phyloP scores from a whole-genome alignment of 2,797 vertebrate species.

The Cynodonichthys magdalenae region DNA sequence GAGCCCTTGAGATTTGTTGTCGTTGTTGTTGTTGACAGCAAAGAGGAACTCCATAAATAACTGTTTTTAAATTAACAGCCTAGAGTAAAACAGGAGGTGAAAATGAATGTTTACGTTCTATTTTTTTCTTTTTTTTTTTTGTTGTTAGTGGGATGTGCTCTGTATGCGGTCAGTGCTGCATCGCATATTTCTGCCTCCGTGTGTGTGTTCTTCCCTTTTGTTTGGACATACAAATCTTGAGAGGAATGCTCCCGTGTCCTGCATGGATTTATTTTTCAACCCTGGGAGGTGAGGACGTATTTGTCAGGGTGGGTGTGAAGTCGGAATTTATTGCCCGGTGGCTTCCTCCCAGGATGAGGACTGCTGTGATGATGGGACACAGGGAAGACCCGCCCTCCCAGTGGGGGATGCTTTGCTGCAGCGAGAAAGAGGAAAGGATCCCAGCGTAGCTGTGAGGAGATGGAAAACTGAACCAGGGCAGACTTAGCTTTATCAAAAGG shows the following conservation, averaged over 20 bases:
- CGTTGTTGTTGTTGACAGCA: too few relatives aligned
- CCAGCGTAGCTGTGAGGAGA: slow-evolving; percentile 62
- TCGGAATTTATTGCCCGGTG: slow-evolving; percentile 83
- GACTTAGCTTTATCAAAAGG: slow-evolving; percentile 18
- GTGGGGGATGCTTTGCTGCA: slow-evolving; percentile 63
- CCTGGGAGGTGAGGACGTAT: slow-evolving; percentile 72
- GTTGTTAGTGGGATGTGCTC: slow-evolving; percentile 21
- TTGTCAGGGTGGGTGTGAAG: slow-evolving; percentile 88
- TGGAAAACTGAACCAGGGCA: slow-evolving; percentile 58
- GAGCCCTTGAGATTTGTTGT: too few relatives aligned
- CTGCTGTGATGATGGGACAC: slow-evolving; percentile 71
- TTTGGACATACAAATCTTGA: slow-evolving; percentile 40
- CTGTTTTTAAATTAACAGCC: slow-evolving; percentile 1
- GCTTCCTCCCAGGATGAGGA: slow-evolving; percentile 85
- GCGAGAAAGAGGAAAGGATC: slow-evolving; percentile 70
- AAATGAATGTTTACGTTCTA: slow-evolving; percentile 34
- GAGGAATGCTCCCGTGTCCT: slow-evolving; percentile 68
- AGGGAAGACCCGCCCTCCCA: slow-evolving; percentile 79
- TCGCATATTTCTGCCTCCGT: slow-evolving; percentile 17
- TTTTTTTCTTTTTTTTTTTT: slow-evolving; percentile 22
- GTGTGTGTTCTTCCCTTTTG: slow-evolving; percentile 17
- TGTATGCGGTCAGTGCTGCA: slow-evolving; percentile 1
- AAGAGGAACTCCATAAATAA: too few relatives aligned
- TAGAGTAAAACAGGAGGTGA: slow-evolving; percentile 55
- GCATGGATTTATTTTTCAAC: slow-evolving; percentile 75